These are phyloP conservation scores for Lepus oiostolus DNA, from an alignment of 2,797 vertebrate species.

Conservation along the genomic window DNA sequence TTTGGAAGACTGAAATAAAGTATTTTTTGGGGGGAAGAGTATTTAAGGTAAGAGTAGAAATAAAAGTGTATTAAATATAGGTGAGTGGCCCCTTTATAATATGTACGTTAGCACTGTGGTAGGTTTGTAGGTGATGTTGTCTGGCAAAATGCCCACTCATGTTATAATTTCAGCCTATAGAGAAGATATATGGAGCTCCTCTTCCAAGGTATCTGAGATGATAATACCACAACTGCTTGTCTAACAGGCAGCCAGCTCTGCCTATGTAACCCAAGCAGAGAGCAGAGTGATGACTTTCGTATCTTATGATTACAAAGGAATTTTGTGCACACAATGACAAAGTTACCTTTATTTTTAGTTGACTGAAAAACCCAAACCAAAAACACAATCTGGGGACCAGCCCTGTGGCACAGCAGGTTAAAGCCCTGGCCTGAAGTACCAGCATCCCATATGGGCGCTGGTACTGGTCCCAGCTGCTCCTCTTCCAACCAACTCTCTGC, in stretches of 20 bases:
- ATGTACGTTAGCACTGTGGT: not conserved
- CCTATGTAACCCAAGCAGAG: not conserved
- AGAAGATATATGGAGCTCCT: not conserved
- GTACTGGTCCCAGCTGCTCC: too few species aligned
- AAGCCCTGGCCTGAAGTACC: too few species aligned
- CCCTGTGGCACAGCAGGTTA: too few species aligned
- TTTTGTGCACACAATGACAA: not conserved
- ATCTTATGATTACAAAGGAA: not conserved
- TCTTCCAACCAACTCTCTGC: too few species aligned
- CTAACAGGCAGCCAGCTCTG: not conserved
- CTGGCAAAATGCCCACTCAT: not conserved
- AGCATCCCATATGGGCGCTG: too few species aligned
- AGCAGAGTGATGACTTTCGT: not conserved
- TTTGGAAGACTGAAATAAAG: slow-evolving; percentile 13
- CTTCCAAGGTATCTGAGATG: not conserved
- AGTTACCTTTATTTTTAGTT: not conserved
- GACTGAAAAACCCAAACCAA: not conserved
- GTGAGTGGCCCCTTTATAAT: too few species aligned
- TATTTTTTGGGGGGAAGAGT: not conserved
- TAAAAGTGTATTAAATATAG: not conserved
- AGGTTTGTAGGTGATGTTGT: not conserved
- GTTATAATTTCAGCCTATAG: not conserved
- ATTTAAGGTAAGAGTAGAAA: not conserved
- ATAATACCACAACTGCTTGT: not conserved
- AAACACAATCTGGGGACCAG: too few species aligned